Conservation (phyloP, 2,888 invertebrate species). For the Temnothorax rugatulus region DNA sequence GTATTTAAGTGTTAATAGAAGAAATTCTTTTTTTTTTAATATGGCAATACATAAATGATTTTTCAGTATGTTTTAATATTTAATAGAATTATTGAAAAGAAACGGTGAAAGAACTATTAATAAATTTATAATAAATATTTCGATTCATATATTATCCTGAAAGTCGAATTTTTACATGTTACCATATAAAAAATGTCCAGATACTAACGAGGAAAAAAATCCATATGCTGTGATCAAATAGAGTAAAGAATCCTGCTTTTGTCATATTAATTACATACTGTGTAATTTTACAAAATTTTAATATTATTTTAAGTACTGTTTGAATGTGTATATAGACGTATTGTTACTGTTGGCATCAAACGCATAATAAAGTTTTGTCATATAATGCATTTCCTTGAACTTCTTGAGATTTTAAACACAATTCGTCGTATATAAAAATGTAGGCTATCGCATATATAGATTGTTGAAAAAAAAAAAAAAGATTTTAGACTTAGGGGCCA, state of each 20-base stretch:
- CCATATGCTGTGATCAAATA: conserved; percentile 26
- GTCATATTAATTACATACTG: neutral
- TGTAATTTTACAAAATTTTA: conserved; percentile 20
- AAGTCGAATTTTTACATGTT: conserved; percentile 16
- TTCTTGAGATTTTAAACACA: conserved; percentile 33
- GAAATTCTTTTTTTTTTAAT: conserved; percentile 2
- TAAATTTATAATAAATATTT: conserved; percentile 1
- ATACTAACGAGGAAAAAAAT: neutral
- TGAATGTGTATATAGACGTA: conserved; percentile 66
- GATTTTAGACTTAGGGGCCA: neutral
- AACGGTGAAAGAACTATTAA: neutral
- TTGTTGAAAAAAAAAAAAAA: neutral
- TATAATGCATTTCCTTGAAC: conserved; percentile 60
- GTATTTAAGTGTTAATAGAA: neutral
- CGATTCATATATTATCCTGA: neutral
- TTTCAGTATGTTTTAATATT: neutral
- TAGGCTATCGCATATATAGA: neutral
- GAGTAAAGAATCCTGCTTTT: conserved; percentile 2
- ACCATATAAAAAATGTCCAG: neutral
- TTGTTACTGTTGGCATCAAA: conserved; percentile 62
- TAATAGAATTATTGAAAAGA: conserved; percentile 7
- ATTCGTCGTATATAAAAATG: neutral
- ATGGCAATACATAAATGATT: neutral
- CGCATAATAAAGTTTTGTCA: conserved; percentile 72
- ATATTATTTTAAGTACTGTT: conserved; percentile 33